These are phyloP conservation scores for Theonella swinhoei DNA, from an alignment of 37 sponge, comb jelly and placozoan genomes.

Conservation along the genomic window DNA sequence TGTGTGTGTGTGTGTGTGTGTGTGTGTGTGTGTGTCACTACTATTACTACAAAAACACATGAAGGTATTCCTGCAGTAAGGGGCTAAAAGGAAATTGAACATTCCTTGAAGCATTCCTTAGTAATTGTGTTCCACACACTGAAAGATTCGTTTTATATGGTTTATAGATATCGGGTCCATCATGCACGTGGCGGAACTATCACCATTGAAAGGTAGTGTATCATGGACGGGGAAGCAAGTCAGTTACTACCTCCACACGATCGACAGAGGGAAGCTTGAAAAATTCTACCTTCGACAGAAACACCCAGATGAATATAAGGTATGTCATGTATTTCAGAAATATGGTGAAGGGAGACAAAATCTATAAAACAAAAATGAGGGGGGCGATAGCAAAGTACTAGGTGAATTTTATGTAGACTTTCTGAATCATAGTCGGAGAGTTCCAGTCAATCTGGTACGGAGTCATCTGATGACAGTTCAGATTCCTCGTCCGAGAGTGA, in stretches of 20 bases:
- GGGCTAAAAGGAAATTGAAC: too few relatives aligned
- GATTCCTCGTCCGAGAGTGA: not conserved
- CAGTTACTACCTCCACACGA: constrained; percentile 90
- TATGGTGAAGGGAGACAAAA: too few relatives aligned
- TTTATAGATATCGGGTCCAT: constrained; percentile 97
- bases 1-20: constrained; percentile 5
- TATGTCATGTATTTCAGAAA: not conserved
- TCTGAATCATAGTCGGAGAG: constrained; percentile 56
- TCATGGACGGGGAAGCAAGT: constrained; percentile 98
- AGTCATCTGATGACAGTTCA: constrained; percentile 5
- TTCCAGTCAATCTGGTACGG: constrained; percentile 18
- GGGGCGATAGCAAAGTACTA: too few relatives aligned
- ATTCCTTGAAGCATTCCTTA: too few relatives aligned
- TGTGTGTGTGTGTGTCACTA: not conserved
- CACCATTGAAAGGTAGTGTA: constrained; percentile 83
- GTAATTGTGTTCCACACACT: too few relatives aligned
- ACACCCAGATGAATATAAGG: constrained; percentile 52
- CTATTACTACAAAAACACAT: not conserved
- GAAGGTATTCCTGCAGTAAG: too few relatives aligned
- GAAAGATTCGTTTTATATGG: too few relatives aligned
- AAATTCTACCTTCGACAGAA: constrained; percentile 62
- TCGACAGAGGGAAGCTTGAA: constrained; percentile 82
- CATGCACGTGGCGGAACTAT: constrained; percentile 81
- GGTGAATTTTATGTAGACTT: too few relatives aligned
- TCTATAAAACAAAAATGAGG: too few relatives aligned